phyloP scores from a whole-genome alignment of 2,113 vertebrate genomes.

The Zosterops japonicus region DNA sequence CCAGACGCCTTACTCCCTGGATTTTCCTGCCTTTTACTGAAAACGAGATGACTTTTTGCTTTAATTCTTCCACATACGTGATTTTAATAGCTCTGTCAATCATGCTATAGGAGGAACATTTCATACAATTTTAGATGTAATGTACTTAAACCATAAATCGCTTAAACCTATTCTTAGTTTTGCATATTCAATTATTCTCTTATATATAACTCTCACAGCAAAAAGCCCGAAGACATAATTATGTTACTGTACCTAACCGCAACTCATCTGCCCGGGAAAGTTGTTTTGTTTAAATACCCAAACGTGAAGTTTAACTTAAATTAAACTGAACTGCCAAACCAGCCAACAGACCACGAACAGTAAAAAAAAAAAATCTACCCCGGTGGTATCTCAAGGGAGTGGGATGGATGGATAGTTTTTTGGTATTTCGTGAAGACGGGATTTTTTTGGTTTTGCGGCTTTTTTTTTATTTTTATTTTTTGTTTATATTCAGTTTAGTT shows the following conservation, averaged over 20 bases:
- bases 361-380: background rate
- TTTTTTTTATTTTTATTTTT: background rate
- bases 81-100: slow-evolving; percentile 71
- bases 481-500: no score
- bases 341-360: background rate
- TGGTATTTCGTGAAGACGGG: background rate
- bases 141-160: slow-evolving; percentile 38
- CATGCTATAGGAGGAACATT: slow-evolving; percentile 58
- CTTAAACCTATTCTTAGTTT: slow-evolving; percentile 57
- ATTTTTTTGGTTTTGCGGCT: no score
- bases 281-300: background rate
- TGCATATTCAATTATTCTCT: slow-evolving; percentile 43
- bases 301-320: background rate
- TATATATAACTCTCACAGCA: background rate
- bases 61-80: slow-evolving; percentile 40
- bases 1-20: background rate
- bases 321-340: background rate
- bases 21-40: slow-evolving; percentile 40
- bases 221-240: background rate
- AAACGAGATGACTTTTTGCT: background rate
- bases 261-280: background rate
- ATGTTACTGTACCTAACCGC: background rate
- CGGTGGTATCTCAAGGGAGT: background rate
- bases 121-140: slow-evolving; percentile 56
- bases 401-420: background rate